These are phyloP conservation scores for Oceanodroma tethys DNA, from an alignment of 2,113 vertebrate species.

Conservation along the genomic window DNA sequence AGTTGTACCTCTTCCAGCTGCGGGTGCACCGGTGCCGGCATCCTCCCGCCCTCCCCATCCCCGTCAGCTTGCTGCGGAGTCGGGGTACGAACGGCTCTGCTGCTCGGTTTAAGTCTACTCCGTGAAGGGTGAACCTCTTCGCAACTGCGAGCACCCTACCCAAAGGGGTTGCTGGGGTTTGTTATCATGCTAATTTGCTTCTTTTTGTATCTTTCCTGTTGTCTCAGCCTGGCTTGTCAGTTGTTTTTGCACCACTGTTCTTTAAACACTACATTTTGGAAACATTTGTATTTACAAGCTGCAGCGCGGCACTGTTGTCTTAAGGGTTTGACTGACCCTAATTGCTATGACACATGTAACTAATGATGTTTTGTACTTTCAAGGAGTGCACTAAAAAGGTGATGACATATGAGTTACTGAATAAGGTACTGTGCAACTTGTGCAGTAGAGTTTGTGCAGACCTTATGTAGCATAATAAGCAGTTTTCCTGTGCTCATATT, in stretches of 20 bases:
- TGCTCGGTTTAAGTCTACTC: neutral
- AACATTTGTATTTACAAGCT: neutral
- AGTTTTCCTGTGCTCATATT: neutral
- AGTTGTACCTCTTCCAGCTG: neutral
- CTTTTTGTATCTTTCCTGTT: neutral
- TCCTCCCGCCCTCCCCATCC: neutral
- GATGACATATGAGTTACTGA: slow-evolving; percentile 14
- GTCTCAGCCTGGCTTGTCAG: neutral
- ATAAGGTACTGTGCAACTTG: slow-evolving; percentile 10
- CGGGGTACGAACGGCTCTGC: neutral
- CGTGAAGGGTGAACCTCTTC: neutral
- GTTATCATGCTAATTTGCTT: neutral
- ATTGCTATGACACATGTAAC: slow-evolving; percentile 4
- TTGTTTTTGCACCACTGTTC: neutral
- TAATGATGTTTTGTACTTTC: neutral
- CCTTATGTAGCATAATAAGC: neutral
- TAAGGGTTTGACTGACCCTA: neutral
- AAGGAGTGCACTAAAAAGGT: slow-evolving; percentile 19
- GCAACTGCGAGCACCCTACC: neutral
- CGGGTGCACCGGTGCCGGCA: accelerated
- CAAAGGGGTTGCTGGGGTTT: neutral
- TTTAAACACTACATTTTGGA: neutral
- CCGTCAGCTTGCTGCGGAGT: neutral
- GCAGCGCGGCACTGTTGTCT: neutral
- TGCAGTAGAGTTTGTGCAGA: slow-evolving; percentile 22